These are phyloP conservation scores for Poecile atricapillus DNA, from an alignment of 2,113 vertebrate genomes.

Conservation along the genomic window DNA sequence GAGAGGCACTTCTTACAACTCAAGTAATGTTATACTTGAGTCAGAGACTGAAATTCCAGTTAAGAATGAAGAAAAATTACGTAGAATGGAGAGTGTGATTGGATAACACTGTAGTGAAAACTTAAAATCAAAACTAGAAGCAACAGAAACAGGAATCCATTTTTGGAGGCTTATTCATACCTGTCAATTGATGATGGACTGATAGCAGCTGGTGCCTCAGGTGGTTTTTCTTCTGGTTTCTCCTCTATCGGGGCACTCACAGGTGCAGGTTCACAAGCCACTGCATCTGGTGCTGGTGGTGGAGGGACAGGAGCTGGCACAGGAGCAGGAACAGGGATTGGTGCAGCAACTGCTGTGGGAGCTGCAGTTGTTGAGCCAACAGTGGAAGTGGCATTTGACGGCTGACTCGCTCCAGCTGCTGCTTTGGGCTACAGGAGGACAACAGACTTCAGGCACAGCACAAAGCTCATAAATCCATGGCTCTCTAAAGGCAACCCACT, in stretches of 20 bases:
- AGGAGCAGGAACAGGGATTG: constrained; percentile 54
- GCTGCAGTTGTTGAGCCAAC: constrained; percentile 48
- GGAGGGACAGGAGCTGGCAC: constrained; percentile 59
- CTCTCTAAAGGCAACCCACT: not conserved
- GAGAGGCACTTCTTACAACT: not conserved
- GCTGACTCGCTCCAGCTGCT: constrained; percentile 62
- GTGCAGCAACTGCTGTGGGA: constrained; percentile 33
- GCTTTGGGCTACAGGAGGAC: constrained; percentile 80
- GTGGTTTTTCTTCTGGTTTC: constrained; percentile 71
- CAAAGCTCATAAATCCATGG: not conserved
- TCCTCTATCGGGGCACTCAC: constrained; percentile 72
- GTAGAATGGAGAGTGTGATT: not conserved
- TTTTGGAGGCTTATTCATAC: constrained; percentile 23
- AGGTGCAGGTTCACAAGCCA: constrained; percentile 63
- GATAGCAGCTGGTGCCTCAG: constrained; percentile 68
- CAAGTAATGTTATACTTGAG: not conserved
- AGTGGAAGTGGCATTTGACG: constrained; percentile 42
- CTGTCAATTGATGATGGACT: constrained; percentile 73
- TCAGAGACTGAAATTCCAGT: not conserved
- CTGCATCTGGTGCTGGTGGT: constrained; percentile 63
- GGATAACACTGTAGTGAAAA: not conserved
- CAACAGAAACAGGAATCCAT: not conserved
- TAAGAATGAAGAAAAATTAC: not conserved
- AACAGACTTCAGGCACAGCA: not conserved
- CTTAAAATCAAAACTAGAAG: not conserved